Conservation (phyloP, 2,113 vertebrate genomes). For the Takifugu bimaculatus region DNA sequence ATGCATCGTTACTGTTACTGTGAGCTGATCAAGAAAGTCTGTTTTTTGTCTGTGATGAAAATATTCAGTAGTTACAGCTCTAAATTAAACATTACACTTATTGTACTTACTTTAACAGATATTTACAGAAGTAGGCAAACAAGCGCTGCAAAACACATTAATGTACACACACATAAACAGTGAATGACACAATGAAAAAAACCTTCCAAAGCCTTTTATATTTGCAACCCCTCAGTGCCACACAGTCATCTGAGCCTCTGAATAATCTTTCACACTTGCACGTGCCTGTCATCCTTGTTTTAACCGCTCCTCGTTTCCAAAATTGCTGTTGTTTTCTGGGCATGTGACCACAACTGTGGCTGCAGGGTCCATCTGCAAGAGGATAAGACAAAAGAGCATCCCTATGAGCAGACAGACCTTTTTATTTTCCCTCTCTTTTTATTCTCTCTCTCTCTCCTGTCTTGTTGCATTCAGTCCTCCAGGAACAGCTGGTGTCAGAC, state of each 20-base stretch:
- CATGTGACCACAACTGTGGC: slow-evolving; percentile 49
- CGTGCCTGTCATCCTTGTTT: slow-evolving; percentile 10
- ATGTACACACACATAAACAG: not conserved
- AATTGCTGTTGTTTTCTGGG: slow-evolving; percentile 30
- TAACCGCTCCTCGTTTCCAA: not conserved
- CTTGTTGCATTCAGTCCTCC: slow-evolving; percentile 51
- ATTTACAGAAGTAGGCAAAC: too few relatives aligned
- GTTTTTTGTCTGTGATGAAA: not conserved
- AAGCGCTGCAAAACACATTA: not conserved
- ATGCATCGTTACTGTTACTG: too few relatives aligned
- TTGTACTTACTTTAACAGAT: not conserved
- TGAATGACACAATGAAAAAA: not conserved
- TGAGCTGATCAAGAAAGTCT: too few relatives aligned
- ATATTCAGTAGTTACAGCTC: not conserved
- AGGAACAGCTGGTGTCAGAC: slow-evolving; percentile 58
- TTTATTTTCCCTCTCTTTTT: slow-evolving; percentile 31
- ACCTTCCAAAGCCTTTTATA: slow-evolving; percentile 33
- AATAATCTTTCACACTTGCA: slow-evolving; percentile 41
- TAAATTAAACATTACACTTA: not conserved
- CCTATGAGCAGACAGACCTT: slow-evolving; percentile 43
- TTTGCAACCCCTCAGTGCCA: slow-evolving; percentile 21
- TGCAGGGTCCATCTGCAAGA: slow-evolving; percentile 42
- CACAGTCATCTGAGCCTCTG: slow-evolving; percentile 33
- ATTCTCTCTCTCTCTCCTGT: slow-evolving; percentile 35
- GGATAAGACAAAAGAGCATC: slow-evolving; percentile 12